These are phyloP conservation scores for Zelleria hepariella DNA, from an alignment of 2,888 invertebrate genomes.

Conservation along the genomic window DNA sequence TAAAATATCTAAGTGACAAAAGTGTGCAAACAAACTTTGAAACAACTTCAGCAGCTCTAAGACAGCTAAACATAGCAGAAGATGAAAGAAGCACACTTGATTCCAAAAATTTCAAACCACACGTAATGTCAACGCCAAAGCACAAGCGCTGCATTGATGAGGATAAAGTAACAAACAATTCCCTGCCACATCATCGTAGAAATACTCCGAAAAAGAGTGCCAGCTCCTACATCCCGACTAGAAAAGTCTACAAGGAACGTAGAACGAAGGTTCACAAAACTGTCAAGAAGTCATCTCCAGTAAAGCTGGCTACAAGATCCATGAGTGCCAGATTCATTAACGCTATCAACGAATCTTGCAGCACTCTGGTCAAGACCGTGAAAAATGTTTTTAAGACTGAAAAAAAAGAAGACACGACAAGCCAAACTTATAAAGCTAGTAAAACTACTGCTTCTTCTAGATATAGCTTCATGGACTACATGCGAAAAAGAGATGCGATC, in stretches of 20 bases:
- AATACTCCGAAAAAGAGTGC: not conserved
- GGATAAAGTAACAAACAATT: not conserved
- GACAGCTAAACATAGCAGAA: not conserved
- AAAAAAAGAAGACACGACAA: constrained; percentile 8
- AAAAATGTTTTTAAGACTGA: constrained; percentile 40
- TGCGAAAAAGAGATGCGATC: constrained; percentile 39
- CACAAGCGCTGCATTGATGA: not conserved
- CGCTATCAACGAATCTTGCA: constrained; percentile 50
- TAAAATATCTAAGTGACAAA: not conserved
- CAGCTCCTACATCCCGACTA: not conserved
- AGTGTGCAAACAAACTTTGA: constrained; percentile 4
- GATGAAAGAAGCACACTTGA: constrained; percentile 6
- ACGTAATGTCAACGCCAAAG: constrained; percentile 42
- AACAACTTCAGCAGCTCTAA: not conserved
- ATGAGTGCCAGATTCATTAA: constrained; percentile 38
- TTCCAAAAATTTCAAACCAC: constrained; percentile 30
- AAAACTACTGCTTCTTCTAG: constrained; percentile 10
- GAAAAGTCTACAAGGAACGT: constrained; percentile 4
- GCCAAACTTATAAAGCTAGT: constrained; percentile 8
- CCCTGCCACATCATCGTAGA: not conserved
- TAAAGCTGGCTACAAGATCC: constrained; percentile 14
- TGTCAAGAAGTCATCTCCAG: constrained; percentile 6
- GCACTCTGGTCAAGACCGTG: constrained; percentile 42
- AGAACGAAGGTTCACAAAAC: constrained; percentile 21
- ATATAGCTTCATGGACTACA: constrained; percentile 50